These are phyloP conservation scores for Macroramphosus scolopax DNA, from an alignment of 2,797 vertebrate genomes.

Conservation along the genomic window DNA sequence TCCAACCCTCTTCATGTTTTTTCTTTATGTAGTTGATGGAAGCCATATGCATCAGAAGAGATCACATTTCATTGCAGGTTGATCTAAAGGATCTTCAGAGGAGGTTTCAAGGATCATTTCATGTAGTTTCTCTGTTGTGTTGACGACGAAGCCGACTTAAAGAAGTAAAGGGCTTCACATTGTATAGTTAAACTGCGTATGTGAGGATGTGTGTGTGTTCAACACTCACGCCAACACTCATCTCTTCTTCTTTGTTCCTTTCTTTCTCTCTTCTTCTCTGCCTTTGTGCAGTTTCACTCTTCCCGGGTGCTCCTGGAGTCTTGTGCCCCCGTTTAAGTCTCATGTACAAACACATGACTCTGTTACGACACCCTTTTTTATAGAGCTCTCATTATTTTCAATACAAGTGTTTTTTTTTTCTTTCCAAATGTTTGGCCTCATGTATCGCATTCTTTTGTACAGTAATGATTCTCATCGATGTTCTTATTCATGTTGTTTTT, in stretches of 20 bases:
- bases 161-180: slow-evolving; percentile 64
- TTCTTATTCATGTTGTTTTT: slow-evolving; percentile 77
- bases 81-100: slow-evolving; percentile 39
- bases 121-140: slow-evolving; percentile 54
- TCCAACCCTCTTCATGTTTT: slow-evolving; percentile 31
- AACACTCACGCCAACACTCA: slow-evolving; percentile 10
- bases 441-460: slow-evolving; percentile 63
- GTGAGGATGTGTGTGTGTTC: slow-evolving; percentile 5
- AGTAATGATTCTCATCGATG: slow-evolving; percentile 65
- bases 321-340: slow-evolving; percentile 48
- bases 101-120: slow-evolving; percentile 36
- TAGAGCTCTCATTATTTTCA: slow-evolving; percentile 30
- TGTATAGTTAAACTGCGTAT: slow-evolving; percentile 30
- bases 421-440: slow-evolving; percentile 37
- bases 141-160: slow-evolving; percentile 51
- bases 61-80: slow-evolving; percentile 44
- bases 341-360: slow-evolving; percentile 57
- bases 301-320: slow-evolving; percentile 41
- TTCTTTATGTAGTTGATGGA: slow-evolving; percentile 52
- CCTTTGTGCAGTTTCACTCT: slow-evolving; percentile 43
- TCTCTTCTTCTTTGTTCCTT: slow-evolving; percentile 18
- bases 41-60: slow-evolving; percentile 75
- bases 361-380: slow-evolving; percentile 45
- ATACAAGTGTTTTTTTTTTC: slow-evolving; percentile 24
- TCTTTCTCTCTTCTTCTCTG: slow-evolving; percentile 23